Percentiles rank a stretch among this genome's conserved stretches.
Conservation (phyloP, 2,113 vertebrate genomes). For the Gopherus flavomarginatus region DNA sequence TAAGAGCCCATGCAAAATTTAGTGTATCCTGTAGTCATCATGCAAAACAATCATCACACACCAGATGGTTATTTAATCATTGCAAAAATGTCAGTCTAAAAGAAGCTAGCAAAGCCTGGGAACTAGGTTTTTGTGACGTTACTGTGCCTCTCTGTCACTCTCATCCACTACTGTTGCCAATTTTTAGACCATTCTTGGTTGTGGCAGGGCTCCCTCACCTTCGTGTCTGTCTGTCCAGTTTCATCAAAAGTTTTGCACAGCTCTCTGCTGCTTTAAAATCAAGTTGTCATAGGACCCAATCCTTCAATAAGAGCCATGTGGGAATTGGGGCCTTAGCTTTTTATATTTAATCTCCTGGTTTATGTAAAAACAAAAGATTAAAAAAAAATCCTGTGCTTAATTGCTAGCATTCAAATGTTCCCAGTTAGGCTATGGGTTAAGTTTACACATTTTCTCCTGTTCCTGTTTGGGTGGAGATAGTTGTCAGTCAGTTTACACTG, state of each 20-base stretch:
- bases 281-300: not conserved
- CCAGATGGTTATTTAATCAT: not conserved
- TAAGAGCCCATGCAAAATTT: not conserved
- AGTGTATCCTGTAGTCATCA: not conserved
- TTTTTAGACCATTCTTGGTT: not conserved
- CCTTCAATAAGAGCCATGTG: not conserved
- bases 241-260: not conserved
- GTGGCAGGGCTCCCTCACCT: not conserved
- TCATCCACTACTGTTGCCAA: not conserved
- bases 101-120: not conserved
- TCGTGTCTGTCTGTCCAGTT: not conserved
- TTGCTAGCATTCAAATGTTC: not conserved
- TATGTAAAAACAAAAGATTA: no score
- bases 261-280: not conserved
- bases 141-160: not conserved
- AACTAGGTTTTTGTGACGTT: not conserved
- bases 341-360: not conserved
- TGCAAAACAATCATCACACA: not conserved
- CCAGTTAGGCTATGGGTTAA: not conserved
- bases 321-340: not conserved
- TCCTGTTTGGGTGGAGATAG: not conserved
- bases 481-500: not conserved
- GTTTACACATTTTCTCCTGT: not conserved
- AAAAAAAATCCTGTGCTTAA: not conserved
- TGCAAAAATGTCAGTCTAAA: not conserved